Evolutionary conservation across 92 coral and sea anemone species (phyloP).

Genomic region (Plumapathes pennacea): DNA sequence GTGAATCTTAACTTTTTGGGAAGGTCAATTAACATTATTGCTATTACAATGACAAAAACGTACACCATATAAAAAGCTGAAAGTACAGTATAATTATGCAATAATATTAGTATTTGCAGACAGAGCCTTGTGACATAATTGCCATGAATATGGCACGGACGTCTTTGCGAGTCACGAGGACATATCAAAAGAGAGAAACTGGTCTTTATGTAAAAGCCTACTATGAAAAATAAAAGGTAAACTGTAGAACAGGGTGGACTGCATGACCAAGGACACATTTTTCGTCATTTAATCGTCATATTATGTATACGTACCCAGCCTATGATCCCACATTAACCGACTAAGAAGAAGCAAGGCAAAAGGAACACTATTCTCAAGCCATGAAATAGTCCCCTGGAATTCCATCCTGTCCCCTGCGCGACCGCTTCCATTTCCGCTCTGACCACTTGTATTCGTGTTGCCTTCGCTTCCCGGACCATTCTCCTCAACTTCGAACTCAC

Average conservation of each 20-base stretch:
- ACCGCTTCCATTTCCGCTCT: constrained; percentile 40
- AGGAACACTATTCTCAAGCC: constrained; percentile 94
- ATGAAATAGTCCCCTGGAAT: constrained; percentile 89
- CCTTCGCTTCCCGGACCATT: constrained; percentile 52
- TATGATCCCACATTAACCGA: constrained; percentile 98
- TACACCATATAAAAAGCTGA: too few relatives aligned
- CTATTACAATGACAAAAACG: too few relatives aligned
- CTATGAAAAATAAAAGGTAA: not conserved
- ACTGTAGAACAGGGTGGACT: too few relatives aligned
- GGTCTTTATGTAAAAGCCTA: not conserved
- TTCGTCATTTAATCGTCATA: not conserved
- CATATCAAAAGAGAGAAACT: too few relatives aligned
- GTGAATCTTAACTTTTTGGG: too few relatives aligned
- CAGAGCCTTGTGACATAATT: too few relatives aligned
- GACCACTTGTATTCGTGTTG: constrained; percentile 44
- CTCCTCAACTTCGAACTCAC: constrained; percentile 66
- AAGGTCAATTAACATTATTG: too few relatives aligned
- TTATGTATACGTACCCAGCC: constrained; percentile 65
- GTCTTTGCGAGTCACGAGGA: too few relatives aligned
- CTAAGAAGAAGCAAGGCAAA: constrained; percentile 84
- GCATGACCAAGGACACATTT: too few relatives aligned
- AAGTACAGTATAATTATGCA: too few relatives aligned
- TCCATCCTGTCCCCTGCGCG: constrained; percentile 89
- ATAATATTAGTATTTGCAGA: too few relatives aligned
- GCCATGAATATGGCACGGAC: too few relatives aligned